These are phyloP conservation scores for Sternotherus odoratus DNA, from an alignment of 2,797 vertebrate genomes.

Conservation along the genomic window DNA sequence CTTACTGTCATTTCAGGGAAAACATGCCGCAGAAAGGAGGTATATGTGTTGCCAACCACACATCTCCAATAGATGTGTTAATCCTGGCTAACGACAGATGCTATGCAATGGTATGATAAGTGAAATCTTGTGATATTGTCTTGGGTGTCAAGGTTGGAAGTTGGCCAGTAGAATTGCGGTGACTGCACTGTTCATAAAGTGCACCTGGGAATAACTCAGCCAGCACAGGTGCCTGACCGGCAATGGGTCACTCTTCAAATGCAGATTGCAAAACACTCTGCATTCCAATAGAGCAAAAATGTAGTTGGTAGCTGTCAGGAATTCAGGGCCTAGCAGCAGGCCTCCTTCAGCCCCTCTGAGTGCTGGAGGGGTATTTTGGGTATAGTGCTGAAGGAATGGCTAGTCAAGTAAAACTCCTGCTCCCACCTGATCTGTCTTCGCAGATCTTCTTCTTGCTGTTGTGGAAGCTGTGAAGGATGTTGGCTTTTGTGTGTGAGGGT, in stretches of 20 bases:
- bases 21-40: constrained; percentile 94
- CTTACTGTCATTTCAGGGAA: constrained; percentile 83
- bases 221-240: neutral
- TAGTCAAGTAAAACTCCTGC: neutral
- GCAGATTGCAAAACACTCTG: neutral
- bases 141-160: neutral
- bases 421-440: neutral
- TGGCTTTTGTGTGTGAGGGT: neutral
- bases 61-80: constrained; percentile 94
- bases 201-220: neutral
- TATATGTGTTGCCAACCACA: constrained; percentile 97
- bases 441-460: neutral
- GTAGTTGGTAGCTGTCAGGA: neutral
- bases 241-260: neutral
- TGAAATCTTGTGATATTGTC: neutral
- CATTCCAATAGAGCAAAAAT: neutral
- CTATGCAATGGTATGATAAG: constrained; percentile 93
- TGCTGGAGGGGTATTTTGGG: neutral
- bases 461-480: neutral
- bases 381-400: neutral
- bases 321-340: neutral
- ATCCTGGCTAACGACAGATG: constrained; percentile 96
- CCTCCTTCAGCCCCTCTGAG: neutral
- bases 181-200: neutral
- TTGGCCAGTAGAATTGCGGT: neutral